phyloP scores from a whole-genome alignment of 30 jellyfish, hydroid and myxozoan genomes.

The Cassiopea andromeda region DNA sequence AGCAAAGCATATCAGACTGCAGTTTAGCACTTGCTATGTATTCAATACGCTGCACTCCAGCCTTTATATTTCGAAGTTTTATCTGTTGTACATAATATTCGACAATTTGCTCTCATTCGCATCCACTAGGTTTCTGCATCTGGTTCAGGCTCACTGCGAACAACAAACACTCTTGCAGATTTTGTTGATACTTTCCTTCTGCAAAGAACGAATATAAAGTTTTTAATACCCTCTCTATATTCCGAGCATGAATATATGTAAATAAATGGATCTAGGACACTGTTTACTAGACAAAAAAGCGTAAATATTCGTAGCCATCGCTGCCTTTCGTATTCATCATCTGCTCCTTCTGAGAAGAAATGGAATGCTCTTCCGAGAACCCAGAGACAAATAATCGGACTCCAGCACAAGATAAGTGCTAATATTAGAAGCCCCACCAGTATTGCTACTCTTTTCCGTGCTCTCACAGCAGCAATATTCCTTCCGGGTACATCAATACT shows the following conservation, averaged over 20 bases:
- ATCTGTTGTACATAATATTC: no score
- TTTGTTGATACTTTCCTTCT: neutral
- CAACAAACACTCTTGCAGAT: neutral
- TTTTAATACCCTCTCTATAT: neutral
- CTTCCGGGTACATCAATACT: neutral
- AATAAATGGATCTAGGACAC: neutral
- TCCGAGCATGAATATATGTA: neutral
- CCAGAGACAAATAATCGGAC: neutral
- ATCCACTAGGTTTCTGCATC: neutral
- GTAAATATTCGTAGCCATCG: neutral
- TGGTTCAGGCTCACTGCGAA: neutral
- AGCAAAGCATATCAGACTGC: no score
- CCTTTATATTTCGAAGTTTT: no score
- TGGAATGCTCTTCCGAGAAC: neutral
- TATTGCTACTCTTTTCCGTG: neutral
- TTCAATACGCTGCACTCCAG: no score
- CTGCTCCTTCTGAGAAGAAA: neutral
- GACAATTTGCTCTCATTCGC: no score
- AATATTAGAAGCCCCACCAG: neutral
- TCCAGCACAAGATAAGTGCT: neutral
- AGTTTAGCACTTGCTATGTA: no score
- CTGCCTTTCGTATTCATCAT: neutral
- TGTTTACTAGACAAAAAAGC: neutral
- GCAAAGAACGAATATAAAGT: neutral
- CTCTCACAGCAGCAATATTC: neutral